Evolutionary conservation across 2,888 invertebrate genomes (phyloP).

Genomic region (Daptonema setosum): DNA sequence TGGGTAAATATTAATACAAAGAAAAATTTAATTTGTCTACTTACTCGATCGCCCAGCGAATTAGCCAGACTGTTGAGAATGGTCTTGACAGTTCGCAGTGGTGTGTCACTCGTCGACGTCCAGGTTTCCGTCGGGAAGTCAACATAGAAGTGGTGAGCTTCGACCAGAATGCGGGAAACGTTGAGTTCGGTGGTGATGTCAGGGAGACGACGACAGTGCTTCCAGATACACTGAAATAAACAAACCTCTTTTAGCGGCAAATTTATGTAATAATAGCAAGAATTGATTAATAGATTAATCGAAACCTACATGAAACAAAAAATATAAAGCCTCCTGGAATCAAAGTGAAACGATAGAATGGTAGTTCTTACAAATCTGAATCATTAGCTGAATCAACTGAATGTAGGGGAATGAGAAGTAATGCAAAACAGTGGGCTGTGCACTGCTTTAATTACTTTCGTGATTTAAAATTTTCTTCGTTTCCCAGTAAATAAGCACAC

Average conservation of each 20-base stretch:
- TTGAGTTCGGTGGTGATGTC: constrained; percentile 41
- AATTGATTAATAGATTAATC: neutral
- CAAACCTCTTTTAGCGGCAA: neutral
- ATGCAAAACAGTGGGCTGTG: no score
- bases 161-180: constrained; percentile 39
- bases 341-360: no score
- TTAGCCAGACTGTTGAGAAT: constrained; percentile 72
- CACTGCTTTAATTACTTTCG: no score
- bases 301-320: neutral
- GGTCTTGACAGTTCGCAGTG: constrained; percentile 63
- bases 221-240: constrained; percentile 53
- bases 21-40: no score
- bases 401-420: no score
- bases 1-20: no score
- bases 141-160: constrained; percentile 66
- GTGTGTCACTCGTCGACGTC: constrained; percentile 55
- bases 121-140: constrained; percentile 8
- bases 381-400: no score
- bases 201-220: constrained; percentile 63
- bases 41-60: constrained; percentile 45
- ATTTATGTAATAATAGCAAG: neutral
- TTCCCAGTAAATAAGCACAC: no score
- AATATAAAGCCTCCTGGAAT: no score
- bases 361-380: no score
- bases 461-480: no score